A percentile compares a stretch with the other conserved stretches of the same genome.
These are phyloP conservation scores for Neosilurus hyrtlii DNA, from an alignment of 2,797 vertebrate genomes.

Conservation along the genomic window DNA sequence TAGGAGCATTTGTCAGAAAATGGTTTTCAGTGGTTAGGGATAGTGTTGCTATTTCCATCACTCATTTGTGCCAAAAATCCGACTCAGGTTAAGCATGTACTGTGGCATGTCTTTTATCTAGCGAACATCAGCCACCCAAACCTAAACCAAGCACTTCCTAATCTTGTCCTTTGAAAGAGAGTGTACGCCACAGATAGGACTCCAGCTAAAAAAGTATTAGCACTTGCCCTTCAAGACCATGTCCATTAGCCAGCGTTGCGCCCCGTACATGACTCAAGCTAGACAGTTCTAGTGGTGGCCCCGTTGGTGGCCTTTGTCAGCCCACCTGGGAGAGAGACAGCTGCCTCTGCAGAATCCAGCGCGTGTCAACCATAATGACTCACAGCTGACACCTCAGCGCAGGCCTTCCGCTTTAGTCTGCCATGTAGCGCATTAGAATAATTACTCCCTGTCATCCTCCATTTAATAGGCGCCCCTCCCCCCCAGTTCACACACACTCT, in stretches of 20 bases:
- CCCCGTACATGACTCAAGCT: constrained; percentile 21
- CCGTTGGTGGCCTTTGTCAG: constrained; percentile 54
- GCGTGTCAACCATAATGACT: constrained; percentile 71
- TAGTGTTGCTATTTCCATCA: not conserved
- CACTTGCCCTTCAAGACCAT: constrained; percentile 2
- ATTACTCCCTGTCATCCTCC: constrained; percentile 74
- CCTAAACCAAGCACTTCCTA: not conserved
- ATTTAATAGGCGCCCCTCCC: constrained; percentile 66
- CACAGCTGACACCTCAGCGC: constrained; percentile 66
- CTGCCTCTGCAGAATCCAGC: constrained; percentile 63
- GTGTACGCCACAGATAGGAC: not conserved
- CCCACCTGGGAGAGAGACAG: constrained; percentile 66
- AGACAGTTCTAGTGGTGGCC: constrained; percentile 24
- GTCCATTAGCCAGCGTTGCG: constrained; percentile 41
- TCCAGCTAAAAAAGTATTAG: not conserved
- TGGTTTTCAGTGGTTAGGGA: not conserved
- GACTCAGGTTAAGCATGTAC: not conserved
- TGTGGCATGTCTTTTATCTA: not conserved
- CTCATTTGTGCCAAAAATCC: not conserved
- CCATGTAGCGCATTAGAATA: constrained; percentile 72
- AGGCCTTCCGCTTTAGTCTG: constrained; percentile 65
- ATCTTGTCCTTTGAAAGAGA: not conserved
- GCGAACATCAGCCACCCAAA: not conserved
- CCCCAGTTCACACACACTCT: constrained; percentile 36
- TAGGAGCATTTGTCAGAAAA: not conserved